phyloP scores from a whole-genome alignment of 2,797 vertebrate species.

The Threskiornis aethiopicus region DNA sequence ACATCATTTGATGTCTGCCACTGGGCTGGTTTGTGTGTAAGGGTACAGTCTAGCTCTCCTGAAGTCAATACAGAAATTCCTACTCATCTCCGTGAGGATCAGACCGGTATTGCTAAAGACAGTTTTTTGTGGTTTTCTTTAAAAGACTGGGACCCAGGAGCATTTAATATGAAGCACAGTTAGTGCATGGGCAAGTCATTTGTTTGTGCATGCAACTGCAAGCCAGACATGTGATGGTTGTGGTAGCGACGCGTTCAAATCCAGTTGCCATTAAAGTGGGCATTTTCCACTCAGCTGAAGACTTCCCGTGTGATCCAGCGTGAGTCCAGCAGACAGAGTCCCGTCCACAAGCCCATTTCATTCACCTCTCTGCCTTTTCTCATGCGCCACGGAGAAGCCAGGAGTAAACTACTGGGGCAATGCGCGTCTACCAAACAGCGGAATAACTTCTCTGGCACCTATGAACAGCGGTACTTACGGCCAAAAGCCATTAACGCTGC shows the following conservation, averaged over 20 bases:
- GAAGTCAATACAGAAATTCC: not conserved
- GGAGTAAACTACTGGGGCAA: not conserved
- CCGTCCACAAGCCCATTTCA: not conserved
- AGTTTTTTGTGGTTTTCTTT: not conserved
- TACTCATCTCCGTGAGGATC: not conserved
- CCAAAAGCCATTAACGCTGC: not conserved
- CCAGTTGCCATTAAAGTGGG: not conserved
- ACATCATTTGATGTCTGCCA: not conserved
- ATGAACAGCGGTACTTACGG: not conserved
- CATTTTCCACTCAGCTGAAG: not conserved
- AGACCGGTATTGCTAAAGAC: not conserved
- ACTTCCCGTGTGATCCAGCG: accelerated
- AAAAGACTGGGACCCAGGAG: not conserved
- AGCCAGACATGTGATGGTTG: not conserved
- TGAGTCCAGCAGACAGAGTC: not conserved
- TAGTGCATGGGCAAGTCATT: not conserved
- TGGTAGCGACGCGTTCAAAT: not conserved
- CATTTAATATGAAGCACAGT: not conserved
- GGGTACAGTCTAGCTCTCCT: not conserved
- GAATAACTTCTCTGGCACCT: not conserved
- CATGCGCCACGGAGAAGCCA: not conserved
- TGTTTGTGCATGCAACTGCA: not conserved
- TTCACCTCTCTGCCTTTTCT: not conserved
- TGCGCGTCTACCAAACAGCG: not conserved
- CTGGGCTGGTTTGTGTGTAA: not conserved